Evolutionary conservation across 2,797 vertebrate genomes (phyloP), one percentile per base, ranked within the genome.

Genomic region (Pangasius mekongensis): DNA sequence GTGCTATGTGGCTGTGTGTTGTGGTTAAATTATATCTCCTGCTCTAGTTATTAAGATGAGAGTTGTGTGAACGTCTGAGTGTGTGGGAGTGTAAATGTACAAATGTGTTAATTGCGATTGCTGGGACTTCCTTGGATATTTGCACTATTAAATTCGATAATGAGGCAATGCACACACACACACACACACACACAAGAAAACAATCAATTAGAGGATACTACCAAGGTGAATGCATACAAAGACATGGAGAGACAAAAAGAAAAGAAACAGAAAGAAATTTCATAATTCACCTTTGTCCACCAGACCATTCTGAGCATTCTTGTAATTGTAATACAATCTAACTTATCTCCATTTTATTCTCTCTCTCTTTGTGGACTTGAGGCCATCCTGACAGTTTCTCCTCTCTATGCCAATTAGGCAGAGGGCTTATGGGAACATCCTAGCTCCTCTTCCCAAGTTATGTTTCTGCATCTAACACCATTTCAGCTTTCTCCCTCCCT

Each of bases 41-140:
- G 30, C 60, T 84, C 49, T 66, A 66, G 39, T 74, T 74, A 76
- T 88, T 52, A 54, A 66, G 64, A 76, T 64, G 64, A 82, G 36
- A 60, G 66, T 20, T 52, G 62, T 86, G 80, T 71, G 60, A 56
- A 86, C 83, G 84, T 84, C 58, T 80, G 67, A 76, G 74, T 49
- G 60, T 30, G 71, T 54, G 71, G 66, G 33, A 24, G 87, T 77
- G 3, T 78, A 60, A 33, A 74, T 64, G 85, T 60, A 24, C 76
- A 49, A 89, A 66, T 71, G 81, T 60, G 52, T 73, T 82, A 54
- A 47, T 47, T 80, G 84, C 3, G 24, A 87, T 83, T 81, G 36
- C 22, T 47, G 85, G 82, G 85, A 77, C 90, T 92, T 92, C 76
- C 86, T 86, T 73, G 54, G 87, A 88, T 91, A 82, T 92, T 89